These are phyloP conservation scores for Lepus timidus DNA, from an alignment of 2,113 vertebrate genomes.

Conservation along the genomic window DNA sequence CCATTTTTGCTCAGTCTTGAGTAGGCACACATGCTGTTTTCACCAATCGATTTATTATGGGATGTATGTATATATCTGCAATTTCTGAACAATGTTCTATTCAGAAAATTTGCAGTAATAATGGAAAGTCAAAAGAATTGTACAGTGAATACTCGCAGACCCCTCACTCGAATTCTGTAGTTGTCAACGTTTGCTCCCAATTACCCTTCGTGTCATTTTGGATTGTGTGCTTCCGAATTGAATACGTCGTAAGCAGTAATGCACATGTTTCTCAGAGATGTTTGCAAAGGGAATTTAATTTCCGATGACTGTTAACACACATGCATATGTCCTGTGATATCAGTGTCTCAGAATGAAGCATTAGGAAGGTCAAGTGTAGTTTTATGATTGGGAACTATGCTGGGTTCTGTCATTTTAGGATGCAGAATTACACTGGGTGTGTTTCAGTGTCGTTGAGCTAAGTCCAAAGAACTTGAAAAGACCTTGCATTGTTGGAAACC, in stretches of 20 bases:
- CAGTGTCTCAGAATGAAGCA: constrained; percentile 28
- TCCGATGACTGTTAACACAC: constrained; percentile 50
- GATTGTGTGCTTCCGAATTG: constrained; percentile 9
- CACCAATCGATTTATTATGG: background rate
- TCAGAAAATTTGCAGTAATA: constrained; percentile 15
- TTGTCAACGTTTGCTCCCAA: constrained; percentile 28
- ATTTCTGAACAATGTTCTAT: background rate
- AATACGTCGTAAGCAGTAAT: constrained; percentile 39
- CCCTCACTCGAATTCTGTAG: background rate
- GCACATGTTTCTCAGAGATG: constrained; percentile 13
- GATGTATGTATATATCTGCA: background rate
- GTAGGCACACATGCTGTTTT: background rate
- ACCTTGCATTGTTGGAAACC: constrained; percentile 4
- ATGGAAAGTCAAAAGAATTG: background rate
- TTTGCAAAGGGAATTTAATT: constrained; percentile 64
- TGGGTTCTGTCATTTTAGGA: constrained; percentile 36
- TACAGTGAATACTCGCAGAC: background rate
- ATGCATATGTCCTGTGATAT: background rate
- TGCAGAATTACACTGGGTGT: background rate
- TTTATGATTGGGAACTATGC: constrained; percentile 46
- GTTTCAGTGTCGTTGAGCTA: background rate
- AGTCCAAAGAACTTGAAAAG: constrained; percentile 47
- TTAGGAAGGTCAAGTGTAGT: constrained; percentile 5
- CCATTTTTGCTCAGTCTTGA: background rate
- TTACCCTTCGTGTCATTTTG: background rate